phyloP scores from a whole-genome alignment of 2,113 vertebrate genomes.

The Pelecanoides urinatrix region DNA sequence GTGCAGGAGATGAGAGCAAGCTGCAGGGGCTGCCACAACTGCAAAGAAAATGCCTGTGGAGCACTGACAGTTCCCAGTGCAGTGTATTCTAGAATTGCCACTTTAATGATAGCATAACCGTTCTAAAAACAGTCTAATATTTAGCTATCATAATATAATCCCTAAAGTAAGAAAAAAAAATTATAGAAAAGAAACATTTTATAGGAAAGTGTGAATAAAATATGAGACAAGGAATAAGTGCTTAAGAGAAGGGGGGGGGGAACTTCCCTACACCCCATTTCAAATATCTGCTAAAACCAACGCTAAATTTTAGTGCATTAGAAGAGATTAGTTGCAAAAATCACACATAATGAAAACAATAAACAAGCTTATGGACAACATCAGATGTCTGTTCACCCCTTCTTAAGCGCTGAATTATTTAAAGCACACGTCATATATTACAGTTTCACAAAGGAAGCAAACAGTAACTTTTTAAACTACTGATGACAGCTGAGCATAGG shows the following conservation, averaged over 20 bases:
- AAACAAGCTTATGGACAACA: neutral
- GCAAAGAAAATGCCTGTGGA: neutral
- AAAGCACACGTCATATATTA: neutral
- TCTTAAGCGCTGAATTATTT: neutral
- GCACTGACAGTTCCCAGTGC: neutral
- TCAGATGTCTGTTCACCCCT: neutral
- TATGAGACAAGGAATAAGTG: neutral
- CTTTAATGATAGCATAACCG: fast-evolving
- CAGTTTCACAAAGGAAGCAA: neutral
- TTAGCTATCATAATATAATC: neutral
- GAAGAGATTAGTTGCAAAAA: neutral
- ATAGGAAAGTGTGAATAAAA: neutral
- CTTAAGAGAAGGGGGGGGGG: neutral
- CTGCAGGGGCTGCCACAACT: neutral
- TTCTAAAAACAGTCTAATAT: neutral
- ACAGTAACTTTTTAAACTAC: neutral
- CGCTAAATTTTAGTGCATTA: neutral
- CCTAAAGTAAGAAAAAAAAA: neutral
- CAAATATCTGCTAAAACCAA: neutral
- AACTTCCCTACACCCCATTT: neutral
- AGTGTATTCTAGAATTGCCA: neutral
- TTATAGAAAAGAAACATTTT: neutral
- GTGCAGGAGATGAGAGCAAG: neutral
- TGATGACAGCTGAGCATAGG: neutral
- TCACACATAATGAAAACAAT: neutral